phyloP scores from a whole-genome alignment of 2,113 vertebrate genomes.

The Pteronura brasiliensis region DNA sequence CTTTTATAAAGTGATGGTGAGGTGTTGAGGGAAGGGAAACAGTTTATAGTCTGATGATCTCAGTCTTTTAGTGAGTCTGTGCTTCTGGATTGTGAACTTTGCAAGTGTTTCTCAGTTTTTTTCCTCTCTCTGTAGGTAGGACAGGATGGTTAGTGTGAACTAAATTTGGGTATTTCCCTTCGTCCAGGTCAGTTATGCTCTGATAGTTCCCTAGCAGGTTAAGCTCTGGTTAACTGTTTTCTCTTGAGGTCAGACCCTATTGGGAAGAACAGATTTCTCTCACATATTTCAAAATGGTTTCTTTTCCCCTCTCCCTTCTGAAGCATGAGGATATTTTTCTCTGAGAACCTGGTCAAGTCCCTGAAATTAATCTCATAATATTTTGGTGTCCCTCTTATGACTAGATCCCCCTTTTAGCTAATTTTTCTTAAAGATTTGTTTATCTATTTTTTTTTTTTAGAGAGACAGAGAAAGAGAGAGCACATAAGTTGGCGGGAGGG shows the following conservation, averaged over 20 bases:
- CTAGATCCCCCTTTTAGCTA: background rate
- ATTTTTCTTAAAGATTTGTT: background rate
- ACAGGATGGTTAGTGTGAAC: background rate
- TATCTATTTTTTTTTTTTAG: background rate
- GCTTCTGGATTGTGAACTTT: background rate
- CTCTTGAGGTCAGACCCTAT: background rate
- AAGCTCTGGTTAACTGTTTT: background rate
- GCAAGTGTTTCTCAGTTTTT: background rate
- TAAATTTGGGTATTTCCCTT: background rate
- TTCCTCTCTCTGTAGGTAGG: background rate
- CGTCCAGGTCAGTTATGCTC: background rate
- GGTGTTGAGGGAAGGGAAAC: background rate
- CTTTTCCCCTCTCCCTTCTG: background rate
- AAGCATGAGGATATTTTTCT: background rate
- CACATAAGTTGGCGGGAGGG: background rate
- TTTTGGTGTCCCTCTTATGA: background rate
- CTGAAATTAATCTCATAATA: background rate
- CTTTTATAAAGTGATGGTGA: background rate
- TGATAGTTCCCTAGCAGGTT: background rate
- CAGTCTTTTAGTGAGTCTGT: background rate
- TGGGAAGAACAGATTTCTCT: background rate
- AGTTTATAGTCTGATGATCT: background rate
- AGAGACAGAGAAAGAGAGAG: background rate
- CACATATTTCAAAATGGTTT: background rate
- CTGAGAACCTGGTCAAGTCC: background rate